A percentile compares a stretch with the other conserved stretches of the same genome.
Conservation (phyloP, 23 tunicate genomes). For the Trididemnum nubilum region DNA sequence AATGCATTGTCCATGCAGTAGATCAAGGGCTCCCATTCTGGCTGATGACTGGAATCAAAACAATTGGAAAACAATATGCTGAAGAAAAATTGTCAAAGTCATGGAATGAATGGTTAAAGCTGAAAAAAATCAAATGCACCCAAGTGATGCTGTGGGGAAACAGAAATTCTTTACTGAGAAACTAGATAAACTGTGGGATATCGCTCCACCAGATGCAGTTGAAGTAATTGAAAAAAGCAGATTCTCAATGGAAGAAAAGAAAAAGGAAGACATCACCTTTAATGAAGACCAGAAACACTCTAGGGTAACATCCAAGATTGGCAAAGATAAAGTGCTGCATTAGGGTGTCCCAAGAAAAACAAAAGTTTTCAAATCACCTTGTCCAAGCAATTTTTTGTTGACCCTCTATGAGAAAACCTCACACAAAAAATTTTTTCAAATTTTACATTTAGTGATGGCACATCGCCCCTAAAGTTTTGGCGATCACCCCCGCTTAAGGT, state of each 20-base stretch:
- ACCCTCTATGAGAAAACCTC: constrained; percentile 1
- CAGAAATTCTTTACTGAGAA: neutral
- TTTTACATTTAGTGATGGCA: neutral
- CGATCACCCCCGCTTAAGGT: constrained; percentile 3
- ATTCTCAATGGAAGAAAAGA: neutral
- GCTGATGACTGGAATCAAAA: constrained; percentile 1
- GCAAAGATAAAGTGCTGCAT: neutral
- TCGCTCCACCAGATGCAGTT: neutral
- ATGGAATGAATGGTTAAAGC: neutral
- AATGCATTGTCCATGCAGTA: neutral
- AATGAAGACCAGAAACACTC: neutral
- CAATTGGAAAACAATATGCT: neutral
- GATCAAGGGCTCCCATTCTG: neutral
- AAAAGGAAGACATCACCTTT: neutral
- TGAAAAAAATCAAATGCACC: neutral
- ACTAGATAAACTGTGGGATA: constrained; percentile 1
- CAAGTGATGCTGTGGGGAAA: neutral
- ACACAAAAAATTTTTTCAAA: neutral
- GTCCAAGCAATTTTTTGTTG: neutral
- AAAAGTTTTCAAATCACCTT: neutral
- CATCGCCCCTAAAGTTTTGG: neutral
- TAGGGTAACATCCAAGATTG: neutral
- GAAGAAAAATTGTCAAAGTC: neutral
- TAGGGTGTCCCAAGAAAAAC: neutral
- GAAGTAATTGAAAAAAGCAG: neutral